Conservation (phyloP, 2,888 invertebrate species). For the Dusona sp. region DNA sequence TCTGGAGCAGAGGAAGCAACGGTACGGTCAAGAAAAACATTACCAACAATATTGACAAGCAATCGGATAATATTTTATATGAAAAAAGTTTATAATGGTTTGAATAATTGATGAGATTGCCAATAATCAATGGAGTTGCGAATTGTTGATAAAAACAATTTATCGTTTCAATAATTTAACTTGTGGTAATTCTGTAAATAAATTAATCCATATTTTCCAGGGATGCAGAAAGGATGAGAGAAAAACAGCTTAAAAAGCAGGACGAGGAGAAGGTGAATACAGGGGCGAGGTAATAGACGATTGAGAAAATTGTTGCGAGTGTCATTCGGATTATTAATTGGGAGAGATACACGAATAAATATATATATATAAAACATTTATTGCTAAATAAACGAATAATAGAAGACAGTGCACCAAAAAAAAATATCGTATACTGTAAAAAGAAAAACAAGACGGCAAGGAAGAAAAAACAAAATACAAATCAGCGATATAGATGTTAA, state of each 20-base stretch:
- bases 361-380: slow-evolving; percentile 38
- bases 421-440: slow-evolving; percentile 14
- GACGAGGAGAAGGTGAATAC: slow-evolving; percentile 83
- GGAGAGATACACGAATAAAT: slow-evolving; percentile 34
- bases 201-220: slow-evolving; percentile 85
- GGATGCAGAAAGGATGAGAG: slow-evolving; percentile 95
- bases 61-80: not conserved
- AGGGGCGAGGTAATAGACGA: slow-evolving; percentile 72
- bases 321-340: slow-evolving; percentile 52
- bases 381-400: slow-evolving; percentile 20
- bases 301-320: slow-evolving; percentile 37
- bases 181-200: not conserved
- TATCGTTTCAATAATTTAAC: not conserved
- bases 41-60: not conserved
- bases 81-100: not conserved
- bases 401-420: slow-evolving; percentile 39
- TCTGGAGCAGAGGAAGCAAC: slow-evolving; percentile 93
- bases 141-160: not conserved
- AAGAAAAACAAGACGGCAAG: slow-evolving; percentile 7
- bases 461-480: not conserved
- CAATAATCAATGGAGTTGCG: not conserved
- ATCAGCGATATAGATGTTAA: not conserved
- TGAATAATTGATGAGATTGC: not conserved
- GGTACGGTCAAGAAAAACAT: slow-evolving; percentile 85
- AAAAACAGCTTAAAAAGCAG: slow-evolving; percentile 93